Evolutionary conservation across 2,888 invertebrate genomes (phyloP), one percentile per base, ranked within the genome.

Genomic region (Micropterix aruncella): DNA sequence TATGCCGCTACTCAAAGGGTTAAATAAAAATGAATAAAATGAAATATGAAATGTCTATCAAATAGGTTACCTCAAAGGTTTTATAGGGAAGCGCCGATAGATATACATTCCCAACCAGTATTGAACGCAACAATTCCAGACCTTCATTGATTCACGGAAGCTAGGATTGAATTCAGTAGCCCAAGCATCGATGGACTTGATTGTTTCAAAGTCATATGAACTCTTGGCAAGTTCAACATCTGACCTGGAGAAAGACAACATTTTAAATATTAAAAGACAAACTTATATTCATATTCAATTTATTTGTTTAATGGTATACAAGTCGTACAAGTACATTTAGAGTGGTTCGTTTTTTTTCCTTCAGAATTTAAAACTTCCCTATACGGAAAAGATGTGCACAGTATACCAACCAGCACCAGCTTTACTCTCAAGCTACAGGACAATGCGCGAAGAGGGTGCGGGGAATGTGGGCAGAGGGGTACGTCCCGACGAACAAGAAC

Each of bases 41-140:
- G n/a, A n/a, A n/a, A n/a, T n/a, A n/a, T n/a, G n/a, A n/a, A n/a
- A n/a, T n/a, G n/a, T n/a, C n/a, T n/a, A n/a, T n/a, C n/a, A n/a
- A n/a, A n/a, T n/a, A n/a, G n/a, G 66, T 62, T 53, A 73, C 73
- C 73, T 72, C 43, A 70, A 60, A 41, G 54, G 53, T 51, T 65
- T 68, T 5, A 66, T 44, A 9, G 91, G 89, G 55, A 91, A 83
- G 51, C 88, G 70, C 56, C 87, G 89, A 61, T 96, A 94, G 2
- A 96, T 79, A 58, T 85, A 87, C 50, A 82, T 79, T 1, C 93
- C 95, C 53, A 97, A 75, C 96, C 96, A 97, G 61, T 90, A 95
- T 60, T 97, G 97, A 1, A 96, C 84, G 37, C 89, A 89, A 56
- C 87, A 88, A 60, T 97, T 97, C 97, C 97, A 97, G 42, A 84